Percentiles rank a stretch among this genome's conserved stretches.
Conservation (phyloP, 2,113 vertebrate species). For the Passer domesticus region DNA sequence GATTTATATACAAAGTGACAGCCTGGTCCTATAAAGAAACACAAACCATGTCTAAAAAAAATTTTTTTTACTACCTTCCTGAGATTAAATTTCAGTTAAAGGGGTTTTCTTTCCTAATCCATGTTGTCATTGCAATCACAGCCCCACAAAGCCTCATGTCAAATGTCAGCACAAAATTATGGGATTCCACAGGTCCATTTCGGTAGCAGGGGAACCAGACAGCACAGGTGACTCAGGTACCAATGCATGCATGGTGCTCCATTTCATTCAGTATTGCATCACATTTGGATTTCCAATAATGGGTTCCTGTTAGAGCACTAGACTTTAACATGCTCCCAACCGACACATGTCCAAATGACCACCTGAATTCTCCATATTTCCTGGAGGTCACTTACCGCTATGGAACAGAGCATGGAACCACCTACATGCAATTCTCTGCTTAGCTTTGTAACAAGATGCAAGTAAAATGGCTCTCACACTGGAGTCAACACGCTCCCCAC, state of each 20-base stretch:
- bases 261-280: background rate
- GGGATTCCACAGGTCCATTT: background rate
- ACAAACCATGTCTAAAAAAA: background rate
- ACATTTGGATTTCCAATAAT: background rate
- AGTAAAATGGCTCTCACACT: background rate
- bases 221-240: background rate
- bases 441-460: fast-evolving
- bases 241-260: fast-evolving
- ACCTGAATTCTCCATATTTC: background rate
- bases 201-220: background rate
- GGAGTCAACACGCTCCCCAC: background rate
- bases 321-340: background rate
- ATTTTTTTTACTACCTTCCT: background rate
- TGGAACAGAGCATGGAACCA: background rate
- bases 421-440: fast-evolving
- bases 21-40: background rate
- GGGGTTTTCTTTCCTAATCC: background rate
- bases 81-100: background rate
- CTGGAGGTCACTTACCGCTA: background rate
- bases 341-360: background rate
- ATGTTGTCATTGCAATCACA: background rate
- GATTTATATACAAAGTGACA: background rate
- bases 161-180: background rate
- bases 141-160: background rate
- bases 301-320: background rate